These are phyloP conservation scores for Capromys pilorides DNA, from an alignment of 2,797 vertebrate species.

Conservation along the genomic window DNA sequence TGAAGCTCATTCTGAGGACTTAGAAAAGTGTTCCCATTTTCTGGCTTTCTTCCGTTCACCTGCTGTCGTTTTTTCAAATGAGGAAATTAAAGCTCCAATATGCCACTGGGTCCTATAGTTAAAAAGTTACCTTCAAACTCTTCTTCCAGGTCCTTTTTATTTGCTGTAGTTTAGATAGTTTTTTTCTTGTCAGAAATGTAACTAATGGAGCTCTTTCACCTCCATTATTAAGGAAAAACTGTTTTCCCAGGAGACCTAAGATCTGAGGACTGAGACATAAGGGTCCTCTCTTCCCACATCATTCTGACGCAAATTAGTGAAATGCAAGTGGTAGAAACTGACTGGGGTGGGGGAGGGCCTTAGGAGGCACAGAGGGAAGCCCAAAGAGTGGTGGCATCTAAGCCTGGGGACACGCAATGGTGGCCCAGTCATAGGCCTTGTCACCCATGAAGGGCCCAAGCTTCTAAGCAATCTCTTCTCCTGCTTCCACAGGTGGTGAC, in stretches of 20 bases:
- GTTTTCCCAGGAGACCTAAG: not conserved
- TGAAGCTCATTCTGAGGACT: not conserved
- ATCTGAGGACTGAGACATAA: not conserved
- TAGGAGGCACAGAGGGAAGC: not conserved
- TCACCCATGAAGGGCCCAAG: not conserved
- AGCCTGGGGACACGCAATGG: not conserved
- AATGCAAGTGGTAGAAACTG: not conserved
- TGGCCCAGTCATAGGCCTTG: not conserved
- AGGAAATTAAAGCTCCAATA: not conserved
- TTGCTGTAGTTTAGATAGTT: conserved; percentile 39
- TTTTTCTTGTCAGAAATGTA: not conserved
- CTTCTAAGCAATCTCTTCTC: not conserved
- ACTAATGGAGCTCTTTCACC: not conserved
- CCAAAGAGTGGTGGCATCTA: not conserved
- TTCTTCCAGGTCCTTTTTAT: not conserved
- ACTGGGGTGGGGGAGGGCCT: no score
- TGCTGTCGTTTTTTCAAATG: not conserved
- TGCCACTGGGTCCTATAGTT: not conserved
- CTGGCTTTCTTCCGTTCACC: not conserved
- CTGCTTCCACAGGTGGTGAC: conserved; percentile 42
- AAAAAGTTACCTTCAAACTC: not conserved
- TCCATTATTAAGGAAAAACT: not conserved
- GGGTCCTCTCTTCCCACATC: not conserved
- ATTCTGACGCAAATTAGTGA: not conserved
- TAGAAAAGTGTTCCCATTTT: not conserved